Evolutionary conservation across 2,797 vertebrate genomes (phyloP), one percentile per base, ranked within the genome.

Genomic region (Macropus fuliginosus): DNA sequence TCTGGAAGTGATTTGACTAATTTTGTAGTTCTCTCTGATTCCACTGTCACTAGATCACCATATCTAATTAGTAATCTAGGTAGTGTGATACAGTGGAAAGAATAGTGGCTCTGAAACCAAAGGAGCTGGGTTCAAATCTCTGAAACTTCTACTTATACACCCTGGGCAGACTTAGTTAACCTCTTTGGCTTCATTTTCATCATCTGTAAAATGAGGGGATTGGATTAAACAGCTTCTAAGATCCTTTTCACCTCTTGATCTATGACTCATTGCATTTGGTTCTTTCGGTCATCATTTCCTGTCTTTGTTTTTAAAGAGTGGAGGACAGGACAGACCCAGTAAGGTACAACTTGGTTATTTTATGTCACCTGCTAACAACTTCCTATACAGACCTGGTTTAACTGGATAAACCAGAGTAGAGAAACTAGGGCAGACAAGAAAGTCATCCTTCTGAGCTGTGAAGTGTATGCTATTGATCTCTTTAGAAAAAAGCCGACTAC

Each of bases 401-500:
- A 96, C 96, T 95, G 87, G 95, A 92, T 89, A 91, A 94, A 93
- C 81, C 27, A 66, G 81, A 40, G n/a, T 62, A 11, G 56, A 91
- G 92, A 55, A 9, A 4, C 0, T 13, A 28, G 34, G 14, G 28
- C 28, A 13, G 52, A 55, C 18, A n/a, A 96, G 87, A 57, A 92
- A 54, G 56, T 10, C n/a, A 54, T 10, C 46, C 93, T 89, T 89
- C 1, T 93, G 2, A 0, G 40, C 54, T 93, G n/a, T 55, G 89
- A 40, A 40, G 50, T 50, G 52, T 34, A 34, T 29, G 21, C 1
- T 55, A 28, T 3, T 90, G 91, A 50, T 81, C 66, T 95, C 81
- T 91, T 91, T 59, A 31, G 87, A 95, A 91, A 92, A 93, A 89
- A 94, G 24, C 55, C 12, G n/a, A 57, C 8, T n/a, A 57, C 74